phyloP scores from a whole-genome alignment of 2,888 invertebrate genomes.

The Lithodes maja region DNA sequence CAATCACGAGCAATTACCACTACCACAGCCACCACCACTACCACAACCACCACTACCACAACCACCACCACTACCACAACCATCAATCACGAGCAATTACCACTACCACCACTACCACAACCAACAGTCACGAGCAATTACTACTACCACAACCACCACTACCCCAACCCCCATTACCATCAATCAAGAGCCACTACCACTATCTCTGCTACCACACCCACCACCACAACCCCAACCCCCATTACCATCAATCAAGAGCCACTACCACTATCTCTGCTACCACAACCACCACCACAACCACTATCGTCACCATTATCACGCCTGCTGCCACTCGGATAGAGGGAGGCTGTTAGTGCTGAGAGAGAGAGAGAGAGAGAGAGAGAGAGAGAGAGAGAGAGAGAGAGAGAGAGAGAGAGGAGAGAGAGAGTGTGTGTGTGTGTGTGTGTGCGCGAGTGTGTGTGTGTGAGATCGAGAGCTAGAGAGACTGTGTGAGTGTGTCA shows the following conservation, averaged over 20 bases:
- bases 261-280: not conserved
- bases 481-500: too few species aligned
- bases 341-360: not conserved
- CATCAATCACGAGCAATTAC: not conserved
- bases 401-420: not conserved
- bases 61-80: not conserved
- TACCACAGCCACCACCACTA: too few species aligned
- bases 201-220: not conserved
- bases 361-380: not conserved
- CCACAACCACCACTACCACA: too few species aligned
- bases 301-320: not conserved
- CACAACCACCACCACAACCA: not conserved
- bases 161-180: not conserved
- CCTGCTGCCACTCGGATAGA: not conserved
- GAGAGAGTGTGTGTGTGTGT: not conserved
- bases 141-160: not conserved
- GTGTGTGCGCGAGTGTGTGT: too few species aligned
- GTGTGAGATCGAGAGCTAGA: too few species aligned
- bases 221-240: not conserved
- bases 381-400: constrained; percentile 1
- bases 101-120: not conserved
- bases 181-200: not conserved
- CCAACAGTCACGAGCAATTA: not conserved
- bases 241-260: not conserved
- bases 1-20: too few species aligned